Percentiles rank a stretch among this genome's conserved stretches.
These are phyloP conservation scores for Sminthurinus aureus DNA, from an alignment of 2,888 invertebrate genomes.

Conservation along the genomic window DNA sequence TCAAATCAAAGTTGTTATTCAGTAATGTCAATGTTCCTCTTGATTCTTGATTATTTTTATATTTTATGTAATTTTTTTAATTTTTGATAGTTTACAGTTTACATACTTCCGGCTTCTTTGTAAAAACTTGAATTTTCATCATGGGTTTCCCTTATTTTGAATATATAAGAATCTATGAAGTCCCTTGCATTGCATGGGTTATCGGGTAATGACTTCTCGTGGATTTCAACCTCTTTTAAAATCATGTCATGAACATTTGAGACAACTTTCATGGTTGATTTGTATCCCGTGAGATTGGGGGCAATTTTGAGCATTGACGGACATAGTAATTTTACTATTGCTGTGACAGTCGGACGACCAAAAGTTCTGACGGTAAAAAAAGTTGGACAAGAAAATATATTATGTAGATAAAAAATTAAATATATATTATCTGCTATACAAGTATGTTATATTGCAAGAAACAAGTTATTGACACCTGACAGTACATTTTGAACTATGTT, in stretches of 20 bases:
- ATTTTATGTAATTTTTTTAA: background rate
- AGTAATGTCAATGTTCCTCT: too few relatives aligned
- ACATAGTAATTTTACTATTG: slow-evolving; percentile 11
- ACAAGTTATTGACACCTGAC: too few relatives aligned
- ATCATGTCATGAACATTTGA: slow-evolving; percentile 16
- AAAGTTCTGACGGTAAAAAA: slow-evolving; percentile 10
- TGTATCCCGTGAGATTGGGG: slow-evolving; percentile 25
- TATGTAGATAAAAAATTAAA: background rate
- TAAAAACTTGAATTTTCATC: slow-evolving; percentile 51
- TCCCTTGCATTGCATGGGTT: slow-evolving; percentile 36
- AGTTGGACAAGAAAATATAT: background rate
- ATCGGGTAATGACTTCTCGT: slow-evolving; percentile 19
- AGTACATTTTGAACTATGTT: too few relatives aligned
- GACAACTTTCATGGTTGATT: slow-evolving; percentile 19
- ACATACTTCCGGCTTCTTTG: slow-evolving; percentile 47
- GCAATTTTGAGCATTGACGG: slow-evolving; percentile 10
- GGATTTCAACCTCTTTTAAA: slow-evolving; percentile 26
- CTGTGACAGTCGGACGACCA: slow-evolving; percentile 28
- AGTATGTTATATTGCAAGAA: too few relatives aligned
- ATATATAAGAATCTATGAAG: slow-evolving; percentile 47
- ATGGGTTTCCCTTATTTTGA: slow-evolving; percentile 46
- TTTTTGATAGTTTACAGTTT: background rate
- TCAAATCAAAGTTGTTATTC: too few relatives aligned
- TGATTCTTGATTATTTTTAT: too few relatives aligned
- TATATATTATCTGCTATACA: too few relatives aligned